Evolutionary conservation across 2,113 vertebrate species (phyloP).

Genomic region (Telmatochromis sp.): DNA sequence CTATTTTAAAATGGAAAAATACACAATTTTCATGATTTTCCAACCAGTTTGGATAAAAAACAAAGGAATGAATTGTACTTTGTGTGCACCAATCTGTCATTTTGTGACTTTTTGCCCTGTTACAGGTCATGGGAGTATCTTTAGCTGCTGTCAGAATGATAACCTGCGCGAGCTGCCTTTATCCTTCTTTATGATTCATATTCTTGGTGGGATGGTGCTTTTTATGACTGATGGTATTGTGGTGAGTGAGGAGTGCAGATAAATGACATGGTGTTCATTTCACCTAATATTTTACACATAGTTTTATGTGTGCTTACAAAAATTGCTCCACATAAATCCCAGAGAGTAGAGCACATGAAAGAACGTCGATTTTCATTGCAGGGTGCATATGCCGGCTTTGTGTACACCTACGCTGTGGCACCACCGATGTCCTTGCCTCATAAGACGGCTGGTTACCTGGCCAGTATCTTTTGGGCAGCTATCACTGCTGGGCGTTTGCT

Average conservation of each 20-base stretch:
- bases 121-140: slow-evolving; percentile 77
- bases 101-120: not conserved
- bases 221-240: slow-evolving; percentile 95
- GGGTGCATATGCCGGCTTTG: slow-evolving; percentile 88
- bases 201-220: slow-evolving; percentile 86
- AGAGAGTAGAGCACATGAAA: not conserved
- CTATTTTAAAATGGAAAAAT: not conserved
- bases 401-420: slow-evolving; percentile 89
- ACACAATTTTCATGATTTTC: not conserved
- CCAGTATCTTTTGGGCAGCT: slow-evolving; percentile 92
- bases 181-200: slow-evolving; percentile 88
- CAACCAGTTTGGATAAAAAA: not conserved
- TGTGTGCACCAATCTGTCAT: not conserved
- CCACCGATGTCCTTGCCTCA: slow-evolving; percentile 76
- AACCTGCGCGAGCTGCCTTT: slow-evolving; percentile 79
- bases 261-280: not conserved
- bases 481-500: slow-evolving; percentile 88
- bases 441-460: slow-evolving; percentile 85
- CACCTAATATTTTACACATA: not conserved
- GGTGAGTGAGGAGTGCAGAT: slow-evolving; percentile 71
- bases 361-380: slow-evolving; percentile 39
- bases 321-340: not conserved
- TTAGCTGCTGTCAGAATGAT: slow-evolving; percentile 84
- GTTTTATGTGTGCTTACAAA: not conserved
- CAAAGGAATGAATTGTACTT: slow-evolving; percentile 1